Conservation (phyloP, 2,113 vertebrate species). For the Paradisaea rubra region DNA sequence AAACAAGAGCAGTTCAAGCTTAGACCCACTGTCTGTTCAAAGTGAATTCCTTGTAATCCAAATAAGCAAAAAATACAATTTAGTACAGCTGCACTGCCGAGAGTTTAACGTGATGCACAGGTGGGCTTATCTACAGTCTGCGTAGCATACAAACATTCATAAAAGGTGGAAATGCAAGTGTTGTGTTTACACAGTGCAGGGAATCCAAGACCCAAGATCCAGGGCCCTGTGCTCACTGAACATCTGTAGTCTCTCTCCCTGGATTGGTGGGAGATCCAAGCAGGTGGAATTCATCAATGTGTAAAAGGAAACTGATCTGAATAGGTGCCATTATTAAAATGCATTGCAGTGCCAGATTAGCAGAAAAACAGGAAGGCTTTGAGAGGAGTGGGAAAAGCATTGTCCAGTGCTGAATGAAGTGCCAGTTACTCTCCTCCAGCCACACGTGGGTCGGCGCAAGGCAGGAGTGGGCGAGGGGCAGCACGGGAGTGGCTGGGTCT, state of each 20-base stretch:
- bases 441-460: background rate
- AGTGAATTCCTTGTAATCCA: background rate
- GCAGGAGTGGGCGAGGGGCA: background rate
- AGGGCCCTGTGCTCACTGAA: background rate
- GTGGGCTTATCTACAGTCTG: background rate
- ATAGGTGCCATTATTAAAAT: constrained; percentile 45
- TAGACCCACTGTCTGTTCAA: background rate
- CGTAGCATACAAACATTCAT: background rate
- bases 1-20: background rate
- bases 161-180: background rate
- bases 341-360: constrained; percentile 22
- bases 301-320: constrained; percentile 29
- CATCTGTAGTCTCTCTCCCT: background rate
- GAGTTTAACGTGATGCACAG: background rate
- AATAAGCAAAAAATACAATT: background rate
- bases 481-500: rapidly evolving
- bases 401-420: background rate
- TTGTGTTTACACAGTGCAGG: background rate
- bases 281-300: constrained; percentile 34
- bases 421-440: background rate
- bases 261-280: background rate
- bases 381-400: constrained; percentile 4
- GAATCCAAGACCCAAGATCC: background rate
- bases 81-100: background rate
- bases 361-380: constrained; percentile 51